Evolutionary conservation across 2,113 vertebrate genomes (phyloP), one percentile per base, ranked within the genome.

Genomic region (Hipposideros armiger): DNA sequence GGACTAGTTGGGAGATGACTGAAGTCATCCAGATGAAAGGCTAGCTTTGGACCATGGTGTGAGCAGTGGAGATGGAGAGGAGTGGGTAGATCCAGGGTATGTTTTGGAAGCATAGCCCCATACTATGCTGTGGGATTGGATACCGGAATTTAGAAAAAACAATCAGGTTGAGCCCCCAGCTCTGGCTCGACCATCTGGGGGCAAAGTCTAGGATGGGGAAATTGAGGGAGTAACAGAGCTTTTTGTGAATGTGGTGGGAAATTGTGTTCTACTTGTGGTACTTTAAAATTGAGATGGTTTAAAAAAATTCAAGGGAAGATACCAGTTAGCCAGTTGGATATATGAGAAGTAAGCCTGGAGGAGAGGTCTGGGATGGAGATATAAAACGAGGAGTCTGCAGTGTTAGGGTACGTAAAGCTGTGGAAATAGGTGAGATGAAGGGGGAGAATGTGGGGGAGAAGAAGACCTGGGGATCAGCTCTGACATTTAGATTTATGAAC

Each of bases 311-410:
- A 56, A 42, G 26, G 15, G 60, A 91, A 84, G 50, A 85, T 88
- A 72, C 70, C 85, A 91, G 50, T 56, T 80, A 84, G 85, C 73
- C 36, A 88, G 82, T 96, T 96, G 95, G 47, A 62, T 62, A 67
- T 19, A 76, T n/a, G 45, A 94, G 32, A 32, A 50, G 69, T 67
- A 64, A 22, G 4, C 70, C 80, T 88, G 69, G 82, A 78, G 66
- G 40, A 73, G 54, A 83, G n/a, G 6, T 84, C 54, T 72, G 70
- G n/a, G 14, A 42, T 62, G 52, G 73, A 87, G 60, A 76, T 40
- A 76, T 56, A 69, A 90, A 82, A 82, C 22, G 32, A 91, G 40
- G 52, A 74, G 87, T 86, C 13, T 11, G 47, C 26, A 50, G 22
- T 32, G 28, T 42, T 32, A 50, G 62, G 28, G n/a, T 78, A 52